phyloP scores from a whole-genome alignment of 1,140 invertebrate species.

The Lepidurus apus region DNA sequence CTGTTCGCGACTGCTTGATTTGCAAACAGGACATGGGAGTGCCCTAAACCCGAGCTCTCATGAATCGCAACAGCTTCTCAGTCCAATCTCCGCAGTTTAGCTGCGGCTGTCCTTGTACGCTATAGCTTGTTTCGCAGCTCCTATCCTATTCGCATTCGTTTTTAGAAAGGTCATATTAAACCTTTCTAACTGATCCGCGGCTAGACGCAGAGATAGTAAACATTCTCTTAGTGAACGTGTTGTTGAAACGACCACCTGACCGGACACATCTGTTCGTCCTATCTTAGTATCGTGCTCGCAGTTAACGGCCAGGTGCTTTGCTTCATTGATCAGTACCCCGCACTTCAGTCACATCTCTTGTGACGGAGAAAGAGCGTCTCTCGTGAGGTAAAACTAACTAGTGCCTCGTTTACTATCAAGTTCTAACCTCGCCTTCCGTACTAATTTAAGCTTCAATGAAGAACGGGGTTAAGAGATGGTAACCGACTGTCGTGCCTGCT shows the following conservation, averaged over 20 bases:
- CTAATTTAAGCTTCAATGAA: no score
- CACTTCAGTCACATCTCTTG: neutral
- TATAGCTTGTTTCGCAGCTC: neutral
- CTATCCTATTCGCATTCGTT: neutral
- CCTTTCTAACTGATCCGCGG: neutral
- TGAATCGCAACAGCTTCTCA: neutral
- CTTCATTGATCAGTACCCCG: neutral
- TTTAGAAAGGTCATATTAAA: neutral
- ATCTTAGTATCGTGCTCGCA: neutral
- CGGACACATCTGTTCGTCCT: neutral
- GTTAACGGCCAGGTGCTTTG: slow-evolving; percentile 1
- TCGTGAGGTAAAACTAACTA: neutral
- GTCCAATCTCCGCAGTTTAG: neutral
- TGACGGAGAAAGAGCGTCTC: neutral
- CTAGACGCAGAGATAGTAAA: neutral
- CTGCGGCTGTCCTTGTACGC: neutral
- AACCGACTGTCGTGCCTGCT: no score
- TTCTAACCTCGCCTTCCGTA: neutral
- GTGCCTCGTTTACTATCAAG: neutral
- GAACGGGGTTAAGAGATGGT: no score
- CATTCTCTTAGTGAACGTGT: slow-evolving; percentile 8
- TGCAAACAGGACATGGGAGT: neutral
- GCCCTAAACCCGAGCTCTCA: neutral
- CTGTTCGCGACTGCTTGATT: neutral
- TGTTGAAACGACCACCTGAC: neutral